Evolutionary conservation across 1,140 invertebrate species (phyloP), one percentile per base, ranked within the genome.

Genomic region (Globodera ellingtonae): DNA sequence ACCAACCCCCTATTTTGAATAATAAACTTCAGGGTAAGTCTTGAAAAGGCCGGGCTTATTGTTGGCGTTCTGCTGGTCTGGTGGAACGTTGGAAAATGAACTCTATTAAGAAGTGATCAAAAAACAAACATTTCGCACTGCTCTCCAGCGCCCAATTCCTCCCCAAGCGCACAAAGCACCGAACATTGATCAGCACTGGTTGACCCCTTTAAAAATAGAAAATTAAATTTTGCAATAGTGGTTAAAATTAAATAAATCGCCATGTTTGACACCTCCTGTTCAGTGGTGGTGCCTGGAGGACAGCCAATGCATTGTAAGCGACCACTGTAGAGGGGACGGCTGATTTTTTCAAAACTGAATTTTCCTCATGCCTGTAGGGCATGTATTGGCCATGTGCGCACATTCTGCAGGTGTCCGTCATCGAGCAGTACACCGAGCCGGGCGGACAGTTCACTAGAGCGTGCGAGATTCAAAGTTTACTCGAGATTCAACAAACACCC

Each of bases 301-400:
- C 79, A 80, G 62, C 72, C 50, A 7, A 80, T 71, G 62, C 79
- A 80, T 47, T 65, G 76, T 15, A 80, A 48, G 18, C 77, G 52
- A 4, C 79, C 79, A 80, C 62, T 62, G 52, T 18, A 62, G 18
- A n/a, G 56, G 10, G 15, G 3, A 18, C 0, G 5, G 1, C n/a
- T 62, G 18, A 59, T n/a, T n/a, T n/a, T n/a, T 62, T 62, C 0
- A 62, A 62, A 15, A 35, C 3, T 3, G 3, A 35, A 35, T 35
- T 35, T 35, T 35, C 35, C 35, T 35, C 35, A 35, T 35, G 13
- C 50, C 35, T 52, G 66, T 80, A 80, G 21, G 79, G 79, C 73
- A 80, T 80, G 46, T 69, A 80, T 52, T 80, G 79, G 47, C 79
- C 79, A 50, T 66, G 62, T 7, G 79, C 72, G 13, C 79, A 80